Base-by-base conservation (phyloP, 1,140 invertebrate genomes). In the Drosophila novamexicana region DNA sequence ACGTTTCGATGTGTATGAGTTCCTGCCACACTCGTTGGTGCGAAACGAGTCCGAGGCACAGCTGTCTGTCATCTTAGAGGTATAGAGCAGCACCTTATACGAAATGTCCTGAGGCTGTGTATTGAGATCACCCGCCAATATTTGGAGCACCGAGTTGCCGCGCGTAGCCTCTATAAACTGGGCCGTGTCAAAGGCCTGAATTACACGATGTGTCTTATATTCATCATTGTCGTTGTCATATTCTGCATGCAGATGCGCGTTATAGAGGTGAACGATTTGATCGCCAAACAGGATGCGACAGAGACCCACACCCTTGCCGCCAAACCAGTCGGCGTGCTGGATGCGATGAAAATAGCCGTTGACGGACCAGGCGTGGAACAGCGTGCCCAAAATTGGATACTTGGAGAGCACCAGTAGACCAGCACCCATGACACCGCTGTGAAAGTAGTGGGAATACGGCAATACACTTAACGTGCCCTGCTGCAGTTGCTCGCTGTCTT, bases 261-360 rank as follows among this genome's bases (percentile, higher is more conserved):
- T 96, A 93, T 98, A 99, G 70, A 99, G 92, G 32, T 88, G 96
- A 18, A 99, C 93, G 56, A 94, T 93, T 59, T 96, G 93, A 66
- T 96, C 95, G 16, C 95, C 93, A 64, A 95, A 92, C 69, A 95
- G 93, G 8, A 98, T 94, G 81, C 95, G 95, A 82, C 96, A 98
- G n/a, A 99, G 92, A 9, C 97, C 98, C 57, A 99, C 95, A 40
- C 98, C 98, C 95, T 99, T 99, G 7, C 98, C 98, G 57, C 97
- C 98, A 93, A 98, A 99, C 98, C 98, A 99, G 92, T 99, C 98
- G 1, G 97, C 98, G 93, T 99, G 98, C 52, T 98, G 97, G 75
- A 99, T 94, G 93, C 98, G 98, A 92, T 99, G 98, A 58, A 98
- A 96, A 91, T 99, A 99, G 3, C 98, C 98, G 94, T 99, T 99